Evolutionary conservation across 2,113 vertebrate genomes (phyloP).

Genomic region (Probosciger aterrimus): DNA sequence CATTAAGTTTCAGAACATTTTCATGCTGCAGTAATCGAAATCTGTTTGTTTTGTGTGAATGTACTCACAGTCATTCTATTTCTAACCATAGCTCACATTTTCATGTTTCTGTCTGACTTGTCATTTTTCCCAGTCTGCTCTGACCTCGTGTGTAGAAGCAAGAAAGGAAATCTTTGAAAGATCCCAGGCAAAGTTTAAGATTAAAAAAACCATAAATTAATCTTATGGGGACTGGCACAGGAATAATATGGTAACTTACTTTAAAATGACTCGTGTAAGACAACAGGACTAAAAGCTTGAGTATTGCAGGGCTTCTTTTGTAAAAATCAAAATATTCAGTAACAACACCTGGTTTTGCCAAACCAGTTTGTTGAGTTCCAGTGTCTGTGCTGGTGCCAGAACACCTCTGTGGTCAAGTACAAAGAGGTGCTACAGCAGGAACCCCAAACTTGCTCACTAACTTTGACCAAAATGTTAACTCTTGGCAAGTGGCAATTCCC

Average conservation of each 20-base stretch:
- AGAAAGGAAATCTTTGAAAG: background rate
- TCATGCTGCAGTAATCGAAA: background rate
- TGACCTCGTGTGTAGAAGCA: background rate
- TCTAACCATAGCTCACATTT: background rate
- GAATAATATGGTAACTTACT: background rate
- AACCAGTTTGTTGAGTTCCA: background rate
- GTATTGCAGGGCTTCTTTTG: background rate
- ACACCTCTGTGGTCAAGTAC: background rate
- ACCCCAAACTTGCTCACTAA: background rate
- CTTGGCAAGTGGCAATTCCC: background rate
- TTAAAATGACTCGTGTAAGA: background rate
- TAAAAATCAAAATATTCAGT: constrained; percentile 3
- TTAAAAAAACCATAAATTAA: background rate
- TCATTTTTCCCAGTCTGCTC: background rate
- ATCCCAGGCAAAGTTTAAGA: background rate
- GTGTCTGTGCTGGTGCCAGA: background rate
- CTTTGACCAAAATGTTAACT: background rate
- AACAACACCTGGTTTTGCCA: background rate
- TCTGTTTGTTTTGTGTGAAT: background rate
- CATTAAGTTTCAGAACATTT: background rate
- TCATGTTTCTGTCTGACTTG: background rate
- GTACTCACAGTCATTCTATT: background rate
- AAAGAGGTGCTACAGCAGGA: background rate
- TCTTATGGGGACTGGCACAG: background rate
- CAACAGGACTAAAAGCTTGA: background rate